These are phyloP conservation scores for Apamea monoglypha DNA, from an alignment of 2,888 invertebrate species.

Conservation along the genomic window DNA sequence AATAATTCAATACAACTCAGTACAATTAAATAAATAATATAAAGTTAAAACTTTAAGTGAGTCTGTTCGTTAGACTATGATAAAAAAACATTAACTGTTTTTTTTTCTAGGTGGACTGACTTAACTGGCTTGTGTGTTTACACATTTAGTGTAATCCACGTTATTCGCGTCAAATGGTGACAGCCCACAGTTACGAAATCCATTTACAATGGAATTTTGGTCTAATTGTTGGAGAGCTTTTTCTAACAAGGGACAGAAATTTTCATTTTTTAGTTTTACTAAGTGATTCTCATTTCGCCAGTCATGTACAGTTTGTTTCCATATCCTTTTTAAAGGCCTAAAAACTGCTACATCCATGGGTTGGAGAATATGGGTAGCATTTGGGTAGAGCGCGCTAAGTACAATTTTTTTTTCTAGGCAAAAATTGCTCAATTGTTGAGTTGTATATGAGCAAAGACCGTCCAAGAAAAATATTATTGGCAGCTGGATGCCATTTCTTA, in stretches of 20 bases:
- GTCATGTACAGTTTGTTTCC: not conserved
- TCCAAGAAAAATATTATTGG: conserved; percentile 6
- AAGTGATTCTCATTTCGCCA: conserved; percentile 6
- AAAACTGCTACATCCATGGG: conserved; percentile 1
- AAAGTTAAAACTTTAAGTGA: not conserved
- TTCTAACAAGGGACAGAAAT: conserved; percentile 10
- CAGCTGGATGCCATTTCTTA: not conserved
- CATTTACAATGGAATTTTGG: not conserved
- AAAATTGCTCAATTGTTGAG: not conserved
- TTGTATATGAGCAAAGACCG: not conserved
- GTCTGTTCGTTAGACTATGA: not conserved
- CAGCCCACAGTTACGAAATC: not conserved
- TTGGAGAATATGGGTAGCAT: conserved; percentile 7
- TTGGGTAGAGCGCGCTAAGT: not conserved
- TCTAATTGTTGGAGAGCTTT: conserved; percentile 9
- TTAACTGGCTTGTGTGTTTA: not conserved
- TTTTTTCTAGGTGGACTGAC: not conserved
- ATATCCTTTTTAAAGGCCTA: conserved; percentile 4
- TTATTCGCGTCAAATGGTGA: not conserved
- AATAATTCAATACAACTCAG: no score
- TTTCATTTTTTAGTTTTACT: not conserved
- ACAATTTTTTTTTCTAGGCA: not conserved
- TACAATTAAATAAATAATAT: not conserved
- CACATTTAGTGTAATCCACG: not conserved
- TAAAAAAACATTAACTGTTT: not conserved